Base-by-base conservation (phyloP, 1,140 invertebrate species). In the Nephila pilipes region DNA sequence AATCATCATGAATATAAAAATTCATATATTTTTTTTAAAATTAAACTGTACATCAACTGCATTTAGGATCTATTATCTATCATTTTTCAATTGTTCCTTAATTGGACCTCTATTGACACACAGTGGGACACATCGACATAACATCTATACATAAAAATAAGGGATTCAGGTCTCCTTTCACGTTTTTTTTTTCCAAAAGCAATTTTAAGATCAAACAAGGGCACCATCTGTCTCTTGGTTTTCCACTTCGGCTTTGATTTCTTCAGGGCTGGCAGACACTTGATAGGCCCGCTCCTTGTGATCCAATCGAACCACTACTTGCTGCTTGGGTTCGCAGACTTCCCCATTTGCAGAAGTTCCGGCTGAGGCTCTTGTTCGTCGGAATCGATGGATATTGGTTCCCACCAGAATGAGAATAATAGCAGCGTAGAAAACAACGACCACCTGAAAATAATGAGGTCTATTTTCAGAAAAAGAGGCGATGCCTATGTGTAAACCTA, bases 371-470 rank as follows among this genome's bases (percentile, higher is more conserved):
- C 58, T 36, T 16, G 32, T 89, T 54, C 87, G 85, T 8, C 91
- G 25, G n/a, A 94, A 94, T 81, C 94, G 93, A 12, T 95, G 94
- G 55, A 95, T 94, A 88, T 95, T 95, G 38, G 95, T 95, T 29
- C 94, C 95, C 25, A 95, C 94, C 46, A 95, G 93, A 58, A 95
- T 94, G 54, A 95, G 94, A 60, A 95, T 95, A 79, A 95, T 95
- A 20, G 95, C 95, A 22, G 95, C 95, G 83, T 95, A 95, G 90
- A 95, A 95, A 32, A 95, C 95, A 25, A 95, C 94, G 22, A 95
- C 95, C 16, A 95, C 95, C 95, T 95, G 79, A 16, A 93, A 93
- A 80, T 63, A 55, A 88, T 36, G 46, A 46, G 46, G 46, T 46
- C 46, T 46, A 46, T 46, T 46, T 46, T 46, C 6, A 46, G 46